phyloP scores from a whole-genome alignment of 1,140 invertebrate genomes.

The Artemia franciscana region DNA sequence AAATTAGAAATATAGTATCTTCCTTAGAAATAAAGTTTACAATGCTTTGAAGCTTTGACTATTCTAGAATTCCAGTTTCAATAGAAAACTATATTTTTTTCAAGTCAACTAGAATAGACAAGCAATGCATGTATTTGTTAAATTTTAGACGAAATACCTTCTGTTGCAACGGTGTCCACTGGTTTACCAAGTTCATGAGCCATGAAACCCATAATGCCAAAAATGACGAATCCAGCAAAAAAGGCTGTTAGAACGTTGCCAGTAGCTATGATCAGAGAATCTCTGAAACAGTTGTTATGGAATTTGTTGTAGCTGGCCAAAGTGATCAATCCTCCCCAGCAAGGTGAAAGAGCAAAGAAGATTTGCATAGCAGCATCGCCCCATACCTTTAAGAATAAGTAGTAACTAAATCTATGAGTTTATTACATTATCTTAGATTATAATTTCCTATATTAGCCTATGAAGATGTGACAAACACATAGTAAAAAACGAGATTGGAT shows the following conservation, averaged over 20 bases:
- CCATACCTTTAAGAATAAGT: constrained; percentile 38
- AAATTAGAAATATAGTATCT: too few relatives aligned
- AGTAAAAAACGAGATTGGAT: too few relatives aligned
- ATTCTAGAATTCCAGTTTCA: too few relatives aligned
- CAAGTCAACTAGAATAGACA: too few relatives aligned
- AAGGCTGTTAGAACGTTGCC: constrained; percentile 48
- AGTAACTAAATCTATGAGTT: not conserved
- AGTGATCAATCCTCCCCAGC: constrained; percentile 59
- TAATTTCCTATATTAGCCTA: too few relatives aligned
- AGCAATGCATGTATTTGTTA: too few relatives aligned
- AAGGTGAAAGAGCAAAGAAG: constrained; percentile 59
- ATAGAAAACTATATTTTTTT: too few relatives aligned
- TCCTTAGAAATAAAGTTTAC: too few relatives aligned
- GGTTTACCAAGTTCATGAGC: constrained; percentile 43
- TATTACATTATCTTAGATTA: too few relatives aligned
- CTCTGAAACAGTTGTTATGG: constrained; percentile 49
- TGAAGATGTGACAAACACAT: too few relatives aligned
- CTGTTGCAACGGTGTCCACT: constrained; percentile 44
- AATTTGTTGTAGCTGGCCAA: constrained; percentile 58
- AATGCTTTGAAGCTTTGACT: too few relatives aligned
- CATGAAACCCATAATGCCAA: constrained; percentile 50
- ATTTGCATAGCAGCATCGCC: constrained; percentile 66
- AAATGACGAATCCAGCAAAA: constrained; percentile 51
- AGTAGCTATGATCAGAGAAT: constrained; percentile 45
- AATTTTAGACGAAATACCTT: too few relatives aligned